Percentiles rank a stretch among this genome's conserved stretches.
Conservation (phyloP, 1,140 invertebrate genomes). For the Drosophila simulans region DNA sequence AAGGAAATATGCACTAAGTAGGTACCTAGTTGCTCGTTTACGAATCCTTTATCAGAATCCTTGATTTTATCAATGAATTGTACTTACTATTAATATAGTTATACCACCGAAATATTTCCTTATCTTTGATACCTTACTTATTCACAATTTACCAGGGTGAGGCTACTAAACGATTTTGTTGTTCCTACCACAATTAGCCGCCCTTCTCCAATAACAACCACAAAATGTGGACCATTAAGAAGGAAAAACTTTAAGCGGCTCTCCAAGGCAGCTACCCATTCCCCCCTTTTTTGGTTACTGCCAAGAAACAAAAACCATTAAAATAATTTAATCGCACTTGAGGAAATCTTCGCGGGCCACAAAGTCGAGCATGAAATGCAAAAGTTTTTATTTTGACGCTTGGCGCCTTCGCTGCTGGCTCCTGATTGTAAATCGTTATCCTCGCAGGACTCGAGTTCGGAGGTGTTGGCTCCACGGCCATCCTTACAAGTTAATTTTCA, state of each 20-base stretch:
- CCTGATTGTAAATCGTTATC: slow-evolving; percentile 79
- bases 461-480: slow-evolving; percentile 18
- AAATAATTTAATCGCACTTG: slow-evolving; percentile 81
- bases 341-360: slow-evolving; percentile 69
- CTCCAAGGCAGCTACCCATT: not conserved
- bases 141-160: slow-evolving; percentile 3
- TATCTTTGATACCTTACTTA: not conserved
- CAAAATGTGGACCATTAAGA: slow-evolving; percentile 67
- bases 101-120: not conserved
- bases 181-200: slow-evolving; percentile 38
- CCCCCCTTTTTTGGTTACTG: not conserved
- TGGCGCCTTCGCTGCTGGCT: slow-evolving; percentile 57
- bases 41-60: too few species aligned
- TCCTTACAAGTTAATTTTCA: slow-evolving; percentile 78
- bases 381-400: slow-evolving; percentile 79
- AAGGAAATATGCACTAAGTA: not conserved
- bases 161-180: slow-evolving; percentile 27
- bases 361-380: slow-evolving; percentile 80
- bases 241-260: slow-evolving; percentile 67
- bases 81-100: too few species aligned
- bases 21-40: too few species aligned
- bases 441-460: slow-evolving; percentile 34
- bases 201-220: slow-evolving; percentile 10
- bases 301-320: slow-evolving; percentile 75
- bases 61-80: too few species aligned